Evolutionary conservation across 2,888 invertebrate species (phyloP), one percentile per base, ranked within the genome.

Genomic region (Andrena minutula): DNA sequence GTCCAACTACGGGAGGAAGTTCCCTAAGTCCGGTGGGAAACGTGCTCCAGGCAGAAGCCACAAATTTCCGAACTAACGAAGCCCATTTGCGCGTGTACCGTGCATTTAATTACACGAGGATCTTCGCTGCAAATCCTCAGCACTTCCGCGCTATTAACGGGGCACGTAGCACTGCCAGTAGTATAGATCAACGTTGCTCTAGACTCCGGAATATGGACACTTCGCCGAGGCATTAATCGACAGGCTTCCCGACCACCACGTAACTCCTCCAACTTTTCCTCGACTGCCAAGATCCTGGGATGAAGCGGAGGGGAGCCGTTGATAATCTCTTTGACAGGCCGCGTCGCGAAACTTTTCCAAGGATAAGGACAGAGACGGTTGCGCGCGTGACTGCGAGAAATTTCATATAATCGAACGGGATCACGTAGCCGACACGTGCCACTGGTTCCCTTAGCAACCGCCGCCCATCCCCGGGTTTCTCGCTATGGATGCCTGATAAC

Each of bases 401-500:
- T 86, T 83, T 80, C 80, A 61, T 63, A 79, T 70, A 53, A 72
- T 84, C 75, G 86, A 87, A 89, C 83, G 79, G 83, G 87, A 89
- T 88, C 86, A 82, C 84, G 78, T 88, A 88, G 85, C 69, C 82
- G 75, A 84, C 80, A 80, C 86, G 83, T 84, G 82, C 51, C 41
- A 75, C 78, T 63, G 70, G 89, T 89, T 76, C 68, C 90, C 89
- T 65, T 90, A 84, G 89, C 89, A 90, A 90, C 90, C 77, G 78
- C 66, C 49, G 83, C 75, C 71, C 75, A 69, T 65, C 79, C 79
- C 65, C 26, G 77, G 56, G 10, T 75, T 81, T 82, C 86, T 75
- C 75, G 71, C 66, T 73, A 72, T 51, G 60, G 77, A 47, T 20
- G 61, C 77, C 61, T 64, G 80, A 83, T 74, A 83, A 74, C 76